Conservation (phyloP, 2,888 invertebrate genomes). For the Tromatobia lineatoria region DNA sequence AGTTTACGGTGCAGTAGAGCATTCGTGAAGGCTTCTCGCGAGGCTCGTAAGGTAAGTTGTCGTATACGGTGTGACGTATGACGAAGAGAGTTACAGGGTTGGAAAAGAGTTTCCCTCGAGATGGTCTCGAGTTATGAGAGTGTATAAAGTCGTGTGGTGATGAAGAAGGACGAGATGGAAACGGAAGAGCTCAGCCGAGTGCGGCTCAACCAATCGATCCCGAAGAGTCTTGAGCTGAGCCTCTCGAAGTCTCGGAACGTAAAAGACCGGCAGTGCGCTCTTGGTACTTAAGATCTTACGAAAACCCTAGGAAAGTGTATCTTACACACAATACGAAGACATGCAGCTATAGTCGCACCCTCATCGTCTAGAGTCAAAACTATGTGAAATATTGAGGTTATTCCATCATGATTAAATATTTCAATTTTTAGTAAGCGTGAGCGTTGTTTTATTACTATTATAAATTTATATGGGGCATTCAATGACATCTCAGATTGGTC, state of each 20-base stretch:
- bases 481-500: no score
- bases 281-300: slow-evolving; percentile 21
- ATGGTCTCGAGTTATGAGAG: slow-evolving; percentile 42
- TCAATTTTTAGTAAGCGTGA: no score
- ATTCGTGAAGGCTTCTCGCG: background rate
- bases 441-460: no score
- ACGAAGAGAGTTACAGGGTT: slow-evolving; percentile 19
- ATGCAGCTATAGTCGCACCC: background rate
- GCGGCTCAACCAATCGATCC: slow-evolving; percentile 40
- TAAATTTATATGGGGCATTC: no score
- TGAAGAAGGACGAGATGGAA: slow-evolving; percentile 7
- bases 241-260: slow-evolving; percentile 35
- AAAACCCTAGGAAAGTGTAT: background rate
- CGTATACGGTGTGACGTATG: slow-evolving; percentile 1
- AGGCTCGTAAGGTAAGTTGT: slow-evolving; percentile 4
- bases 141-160: slow-evolving; percentile 14
- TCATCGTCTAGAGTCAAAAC: background rate
- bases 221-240: slow-evolving; percentile 31
- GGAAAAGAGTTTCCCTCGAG: slow-evolving; percentile 28
- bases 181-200: slow-evolving; percentile 7
- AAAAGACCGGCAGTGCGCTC: background rate
- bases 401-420: no score
- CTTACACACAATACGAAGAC: background rate
- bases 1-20: background rate
- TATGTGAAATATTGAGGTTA: background rate